These are phyloP conservation scores for Amblyteles armatorius DNA, from an alignment of 2,888 invertebrate species.

Conservation along the genomic window DNA sequence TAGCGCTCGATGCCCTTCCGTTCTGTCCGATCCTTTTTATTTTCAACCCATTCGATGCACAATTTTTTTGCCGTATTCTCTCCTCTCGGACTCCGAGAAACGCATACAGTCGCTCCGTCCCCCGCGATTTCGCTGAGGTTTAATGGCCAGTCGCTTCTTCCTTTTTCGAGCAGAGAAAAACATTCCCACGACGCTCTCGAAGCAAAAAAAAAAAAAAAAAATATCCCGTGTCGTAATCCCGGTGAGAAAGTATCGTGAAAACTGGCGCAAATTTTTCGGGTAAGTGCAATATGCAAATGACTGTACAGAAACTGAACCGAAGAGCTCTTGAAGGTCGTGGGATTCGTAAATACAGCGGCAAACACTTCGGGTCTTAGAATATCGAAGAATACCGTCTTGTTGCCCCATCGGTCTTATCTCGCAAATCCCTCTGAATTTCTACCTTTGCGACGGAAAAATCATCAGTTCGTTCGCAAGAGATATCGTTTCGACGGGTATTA, in stretches of 20 bases:
- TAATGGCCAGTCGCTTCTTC: conserved; percentile 7
- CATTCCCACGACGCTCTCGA: conserved; percentile 20
- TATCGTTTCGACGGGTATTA: conserved; percentile 25
- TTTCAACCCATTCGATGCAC: conserved; percentile 23
- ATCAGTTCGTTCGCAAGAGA: neutral
- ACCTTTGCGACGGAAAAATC: neutral
- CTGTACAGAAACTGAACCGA: neutral
- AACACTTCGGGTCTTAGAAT: neutral
- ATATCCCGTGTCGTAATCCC: neutral
- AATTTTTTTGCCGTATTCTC: conserved; percentile 11
- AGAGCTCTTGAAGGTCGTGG: conserved; percentile 31
- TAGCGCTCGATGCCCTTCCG: conserved; percentile 18
- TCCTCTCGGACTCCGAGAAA: conserved; percentile 6
- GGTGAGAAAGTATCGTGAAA: conserved; percentile 4
- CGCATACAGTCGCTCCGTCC: conserved; percentile 16
- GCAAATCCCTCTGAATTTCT: neutral
- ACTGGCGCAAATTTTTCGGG: conserved; percentile 14
- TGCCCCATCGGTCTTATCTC: conserved; percentile 18
- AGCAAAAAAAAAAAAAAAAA: neutral
- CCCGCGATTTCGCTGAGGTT: neutral
- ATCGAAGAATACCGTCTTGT: conserved; percentile 35
- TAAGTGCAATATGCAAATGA: conserved; percentile 17
- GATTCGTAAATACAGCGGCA: conserved; percentile 66
- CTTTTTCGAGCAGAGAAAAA: conserved; percentile 15
- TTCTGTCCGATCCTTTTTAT: conserved; percentile 30